Evolutionary conservation across 2,888 invertebrate genomes (phyloP), one percentile per base, ranked within the genome.

Genomic region (Bombylius discolor): DNA sequence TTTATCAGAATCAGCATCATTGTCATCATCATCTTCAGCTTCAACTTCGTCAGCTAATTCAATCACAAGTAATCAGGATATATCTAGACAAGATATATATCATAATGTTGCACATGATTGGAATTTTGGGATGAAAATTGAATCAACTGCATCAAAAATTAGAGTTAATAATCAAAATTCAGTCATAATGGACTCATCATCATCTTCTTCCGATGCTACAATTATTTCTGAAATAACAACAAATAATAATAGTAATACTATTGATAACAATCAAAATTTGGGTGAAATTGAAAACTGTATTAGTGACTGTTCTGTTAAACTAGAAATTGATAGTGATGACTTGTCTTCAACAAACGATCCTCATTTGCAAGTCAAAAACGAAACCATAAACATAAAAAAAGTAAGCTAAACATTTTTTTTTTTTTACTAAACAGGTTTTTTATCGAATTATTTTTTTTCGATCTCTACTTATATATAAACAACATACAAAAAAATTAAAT

Each of bases 91-190:
- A 31, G 70, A 70, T 57, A 68, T 73, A 61, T 72, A 70, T 60
- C 70, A 71, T 57, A 69, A 73, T 60, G 69, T 72, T 13, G 70
- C 69, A 53, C 72, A 73, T 59, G 72, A 73, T 63, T 73, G 72
- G 72, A 72, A 73, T 64, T 73, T 73, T 54, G 72, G 73, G n/a
- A 51, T 62, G 8, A 64, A 63, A 55, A 51, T 54, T 39, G 60
- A 60, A 49, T 50, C 51, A 11, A 56, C 49, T 49, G 42, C 36
- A 36, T 36, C 36, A 9, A 9, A 4, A 42, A 42, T 42, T 42
- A 8, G 34, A 36, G 8, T 36, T 5, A 7, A 5, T 34, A 50
- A 51, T 47, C 55, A 50, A 23, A 45, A 32, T 34, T 45, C 50
- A 46, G 47, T 33, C 44, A 51, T 51, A 1, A 57, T 57, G 54